Evolutionary conservation across 2,113 vertebrate genomes (phyloP).

Genomic region (Dolichallabes microphthalmus): DNA sequence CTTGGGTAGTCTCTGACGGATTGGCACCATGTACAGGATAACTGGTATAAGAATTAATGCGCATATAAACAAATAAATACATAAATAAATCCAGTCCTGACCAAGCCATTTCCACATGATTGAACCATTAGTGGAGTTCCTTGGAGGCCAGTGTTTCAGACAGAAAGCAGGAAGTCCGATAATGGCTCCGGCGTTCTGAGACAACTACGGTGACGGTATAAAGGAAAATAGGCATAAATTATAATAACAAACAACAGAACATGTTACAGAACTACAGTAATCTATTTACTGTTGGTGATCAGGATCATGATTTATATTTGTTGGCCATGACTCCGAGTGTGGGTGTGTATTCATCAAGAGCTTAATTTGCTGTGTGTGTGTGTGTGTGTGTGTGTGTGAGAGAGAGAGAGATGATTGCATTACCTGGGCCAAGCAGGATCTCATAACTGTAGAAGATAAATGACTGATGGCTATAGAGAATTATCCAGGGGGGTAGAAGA

Average conservation of each 20-base stretch:
- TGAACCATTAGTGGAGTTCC: too few relatives aligned
- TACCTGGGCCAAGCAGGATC: conserved; percentile 19
- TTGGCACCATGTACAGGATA: too few relatives aligned
- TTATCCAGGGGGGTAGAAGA: conserved; percentile 10
- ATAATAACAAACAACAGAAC: background rate
- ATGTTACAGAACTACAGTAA: background rate
- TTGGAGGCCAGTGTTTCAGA: too few relatives aligned
- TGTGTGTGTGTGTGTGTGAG: background rate
- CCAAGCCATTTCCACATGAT: too few relatives aligned
- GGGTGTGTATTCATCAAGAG: background rate
- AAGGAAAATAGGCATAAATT: background rate
- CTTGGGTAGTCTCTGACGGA: too few relatives aligned
- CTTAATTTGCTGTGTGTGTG: background rate
- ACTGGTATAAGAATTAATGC: too few relatives aligned
- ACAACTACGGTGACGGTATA: too few relatives aligned
- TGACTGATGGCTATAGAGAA: conserved; percentile 4
- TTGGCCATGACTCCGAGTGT: background rate
- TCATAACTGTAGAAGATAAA: conserved; percentile 11
- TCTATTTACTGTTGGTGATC: background rate
- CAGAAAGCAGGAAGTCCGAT: too few relatives aligned
- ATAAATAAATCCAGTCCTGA: too few relatives aligned
- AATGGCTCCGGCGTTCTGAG: too few relatives aligned
- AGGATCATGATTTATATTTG: background rate
- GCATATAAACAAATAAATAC: too few relatives aligned
- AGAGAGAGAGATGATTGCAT: conserved; percentile 16